Evolutionary conservation across 2,113 vertebrate genomes (phyloP), one percentile per base, ranked within the genome.

Genomic region (Scartelaos histophorus): DNA sequence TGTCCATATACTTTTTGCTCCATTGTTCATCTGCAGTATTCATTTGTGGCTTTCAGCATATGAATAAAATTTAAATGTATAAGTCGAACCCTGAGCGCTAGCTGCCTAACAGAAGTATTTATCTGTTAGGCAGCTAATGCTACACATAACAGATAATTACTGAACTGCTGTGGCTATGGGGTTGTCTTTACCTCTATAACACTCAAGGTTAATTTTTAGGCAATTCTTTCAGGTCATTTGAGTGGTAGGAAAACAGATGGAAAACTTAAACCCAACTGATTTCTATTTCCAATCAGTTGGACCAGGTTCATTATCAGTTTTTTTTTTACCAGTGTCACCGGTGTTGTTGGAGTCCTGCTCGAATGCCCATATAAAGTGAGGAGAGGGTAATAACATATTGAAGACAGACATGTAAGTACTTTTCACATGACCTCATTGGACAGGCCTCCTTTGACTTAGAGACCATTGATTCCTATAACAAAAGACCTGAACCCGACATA

Each of bases 401-500:
- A 13, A 15, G n/a, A 56, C 21, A 16, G 69, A 70, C 68, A 57
- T n/a, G 17, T 70, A 68, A 78, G 73, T 25, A 76, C 80, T 75
- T 45, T 21, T 78, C 77, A 61, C 72, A 49, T 75, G 82, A 80
- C 80, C 80, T 62, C 71, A 66, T 75, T 46, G 47, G 76, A 56
- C 69, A 85, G 72, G 89, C 89, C 80, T 88, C 29, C 76, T 71
- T 79, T 57, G 56, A 74, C 84, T 76, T 75, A 69, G 78, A 82
- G 74, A 25, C 49, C 87, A 92, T 90, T 64, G 89, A 92, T 92
- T 80, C 74, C 62, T 6, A 0, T 45, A 72, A 90, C 80, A 88
- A 85, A 81, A 87, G 79, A 82, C 58, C 68, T 65, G 80, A 85
- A 81, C 82, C 66, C 22, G 62, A 47, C 70, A 25, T 75, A 80